Evolutionary conservation across 2,888 invertebrate genomes (phyloP), one percentile per base, ranked within the genome.

Genomic region (Aphidius colemani): DNA sequence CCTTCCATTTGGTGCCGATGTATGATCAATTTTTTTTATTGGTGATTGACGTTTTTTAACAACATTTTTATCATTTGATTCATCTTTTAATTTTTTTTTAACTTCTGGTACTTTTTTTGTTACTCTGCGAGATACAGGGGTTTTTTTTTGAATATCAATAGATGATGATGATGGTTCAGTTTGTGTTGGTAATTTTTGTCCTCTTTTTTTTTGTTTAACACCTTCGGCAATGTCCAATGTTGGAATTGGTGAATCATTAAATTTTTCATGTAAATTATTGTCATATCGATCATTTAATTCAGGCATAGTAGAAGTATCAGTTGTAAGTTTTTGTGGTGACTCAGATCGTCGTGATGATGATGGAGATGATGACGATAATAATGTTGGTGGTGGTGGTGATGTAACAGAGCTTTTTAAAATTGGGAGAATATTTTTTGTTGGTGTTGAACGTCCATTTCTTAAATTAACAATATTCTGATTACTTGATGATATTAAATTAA

Each of bases 61-160:
- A 30, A 30, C 5, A 30, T 5, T 30, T 30, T 30, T 9, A 30
- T 30, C 46, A 50, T 61, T 7, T 46, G 40, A n/a, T 13, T 13
- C 11, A 44, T n/a, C 30, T 30, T 3, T 30, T 30, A 5, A 30
- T 30, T 30, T 30, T 30, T 30, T 30, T 30, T 30, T 30, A 43
- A 7, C 39, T 3, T 49, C 44, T 5, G 39, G 43, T 7, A n/a
- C 40, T 44, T 59, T 59, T 41, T 59, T 59, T n/a, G 61, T 56
- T n/a, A 11, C 41, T 11, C 11, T 51, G 40, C 62, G 68, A 7
- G n/a, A 41, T 44, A 45, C 9, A n/a, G 13, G 30, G 18, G 53
- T 0, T n/a, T 4, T 51, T 59, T 69, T 67, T 1, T 59, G 59
- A 44, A 40, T 56, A 45, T 41, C 13, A 53, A 65, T 40, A 53